Base-by-base conservation (phyloP, 2,888 invertebrate genomes). In the Aphelenchoides bicaudatus region DNA sequence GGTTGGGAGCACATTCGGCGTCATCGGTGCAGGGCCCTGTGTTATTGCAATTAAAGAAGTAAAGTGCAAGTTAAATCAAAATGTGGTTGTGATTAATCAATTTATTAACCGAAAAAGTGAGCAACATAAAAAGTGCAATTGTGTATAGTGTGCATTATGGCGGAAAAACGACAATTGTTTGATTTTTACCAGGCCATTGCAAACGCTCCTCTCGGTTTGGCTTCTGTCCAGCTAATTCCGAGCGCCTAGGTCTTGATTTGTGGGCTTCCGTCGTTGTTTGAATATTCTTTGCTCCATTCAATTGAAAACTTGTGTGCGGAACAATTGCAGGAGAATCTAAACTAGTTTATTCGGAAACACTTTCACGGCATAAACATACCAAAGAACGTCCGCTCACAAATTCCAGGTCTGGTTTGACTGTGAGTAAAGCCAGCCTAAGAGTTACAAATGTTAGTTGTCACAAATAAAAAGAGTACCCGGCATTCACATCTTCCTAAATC, bases 401-500 rank as follows among this genome's bases (percentile, higher is more conserved):
- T 56, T 25, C 65, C 65, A 16, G 65, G 60, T 27, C 49, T 51
- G 13, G 21, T 30, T 37, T 39, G 19, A 47, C 59, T 58, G 55
- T 67, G 70, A 8, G 61, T 59, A 34, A 53, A 73, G 8, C 73
- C 74, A 2, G 56, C 59, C n/a, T n/a, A n/a, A n/a, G n/a, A n/a
- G n/a, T n/a, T n/a, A n/a, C n/a, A n/a, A n/a, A n/a, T n/a, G n/a
- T n/a, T n/a, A n/a, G n/a, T n/a, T n/a, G n/a, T n/a, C n/a, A n/a
- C n/a, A n/a, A n/a, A n/a, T n/a, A n/a, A n/a, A n/a, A n/a, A n/a
- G n/a, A n/a, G n/a, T n/a, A n/a, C n/a, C 47, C 59, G 43, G 51
- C 75, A 75, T 38, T 75, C 68, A 53, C 76, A 76, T 19, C 71
- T 66, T 31, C 74, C 75, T 1, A 71, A 60, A 46, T 76, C 75